Percentiles rank a stretch among this genome's conserved stretches.
Evolutionary conservation across 2,888 invertebrate genomes (phyloP).

Genomic region (Lycaena phlaeas): DNA sequence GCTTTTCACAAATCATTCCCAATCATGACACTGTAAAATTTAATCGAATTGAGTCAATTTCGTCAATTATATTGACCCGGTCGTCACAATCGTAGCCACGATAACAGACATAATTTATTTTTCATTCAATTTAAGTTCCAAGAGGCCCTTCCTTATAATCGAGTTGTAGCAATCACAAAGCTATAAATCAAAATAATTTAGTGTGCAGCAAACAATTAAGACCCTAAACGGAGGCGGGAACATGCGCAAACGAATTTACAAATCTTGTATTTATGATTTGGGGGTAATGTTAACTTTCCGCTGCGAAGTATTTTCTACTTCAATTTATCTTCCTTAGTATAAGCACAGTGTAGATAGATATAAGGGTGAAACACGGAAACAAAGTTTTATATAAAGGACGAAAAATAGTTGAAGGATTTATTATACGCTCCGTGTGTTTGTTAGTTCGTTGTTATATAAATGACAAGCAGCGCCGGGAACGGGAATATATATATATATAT

Average conservation of each 20-base stretch:
- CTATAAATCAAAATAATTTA: conserved; percentile 70
- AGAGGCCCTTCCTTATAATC: conserved; percentile 57
- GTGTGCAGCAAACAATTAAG: conserved; percentile 59
- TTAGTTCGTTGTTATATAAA: no score
- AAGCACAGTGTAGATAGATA: no score
- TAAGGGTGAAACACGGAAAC: no score
- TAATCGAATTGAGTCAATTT: conserved; percentile 8
- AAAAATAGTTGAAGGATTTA: no score
- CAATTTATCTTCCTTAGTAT: not conserved
- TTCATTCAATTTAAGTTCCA: conserved; percentile 59
- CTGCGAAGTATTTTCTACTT: not conserved
- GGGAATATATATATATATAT: no score
- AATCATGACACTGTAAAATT: not conserved
- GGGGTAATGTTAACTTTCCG: conserved; percentile 5
- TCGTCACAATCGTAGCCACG: conserved; percentile 8
- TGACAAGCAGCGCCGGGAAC: no score
- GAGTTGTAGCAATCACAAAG: conserved; percentile 67
- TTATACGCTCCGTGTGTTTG: no score
- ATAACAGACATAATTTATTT: conserved; percentile 52
- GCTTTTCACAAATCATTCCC: not conserved
- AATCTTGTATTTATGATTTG: conserved; percentile 22
- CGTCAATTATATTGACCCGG: conserved; percentile 4
- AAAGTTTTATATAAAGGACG: no score
- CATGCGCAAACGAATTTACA: conserved; percentile 24
- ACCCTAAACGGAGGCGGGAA: conserved; percentile 43